Base-by-base conservation (phyloP, 2,113 vertebrate species). In the Spea multiplicata region DNA sequence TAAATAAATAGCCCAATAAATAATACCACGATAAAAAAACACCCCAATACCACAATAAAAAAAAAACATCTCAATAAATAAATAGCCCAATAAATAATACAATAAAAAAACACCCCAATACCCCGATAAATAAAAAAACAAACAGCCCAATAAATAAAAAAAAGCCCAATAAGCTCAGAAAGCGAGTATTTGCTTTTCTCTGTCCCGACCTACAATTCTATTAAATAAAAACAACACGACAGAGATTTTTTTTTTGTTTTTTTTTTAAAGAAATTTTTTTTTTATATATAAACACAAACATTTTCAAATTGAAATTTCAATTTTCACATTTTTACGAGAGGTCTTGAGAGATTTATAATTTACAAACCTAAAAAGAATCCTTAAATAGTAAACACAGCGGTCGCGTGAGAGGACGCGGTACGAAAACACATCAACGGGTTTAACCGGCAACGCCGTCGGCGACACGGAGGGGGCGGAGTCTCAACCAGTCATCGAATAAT, bases 371-470 rank as follows among this genome's bases (percentile, higher is more conserved):
- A 78, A 75, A 53, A 12, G 69, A 82, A 85, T 80, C 70, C 6
- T 74, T 52, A 74, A 81, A 62, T 6, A 86, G 77, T 66, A 74
- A 75, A 67, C 75, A 76, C 47, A 66, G 3, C 0, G 5, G 70
- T 84, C 83, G 85, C 86, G 73, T 81, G 80, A 81, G 82, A 64
- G 61, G n/a, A 64, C n/a, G n/a, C 8, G n/a, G n/a, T 16, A 64
- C 61, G 30, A 64, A n/a, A n/a, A 64, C 61, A 5, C 14, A 64
- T 64, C 61, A 64, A 30, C 61, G 30, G 61, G 61, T 64, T 12
- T 17, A 64, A 64, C 5, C 6, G 30, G 3, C 4, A 64, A 84
- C 85, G 86, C 69, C 78, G 44, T 75, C 17, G 81, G 5, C 75
- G 44, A 10, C 80, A 30, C 81, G 53, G 80, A 53, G 86, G 84